Evolutionary conservation across 2,888 invertebrate genomes (phyloP), one percentile per base, ranked within the genome.

Genomic region (Ptychoptera albimana): DNA sequence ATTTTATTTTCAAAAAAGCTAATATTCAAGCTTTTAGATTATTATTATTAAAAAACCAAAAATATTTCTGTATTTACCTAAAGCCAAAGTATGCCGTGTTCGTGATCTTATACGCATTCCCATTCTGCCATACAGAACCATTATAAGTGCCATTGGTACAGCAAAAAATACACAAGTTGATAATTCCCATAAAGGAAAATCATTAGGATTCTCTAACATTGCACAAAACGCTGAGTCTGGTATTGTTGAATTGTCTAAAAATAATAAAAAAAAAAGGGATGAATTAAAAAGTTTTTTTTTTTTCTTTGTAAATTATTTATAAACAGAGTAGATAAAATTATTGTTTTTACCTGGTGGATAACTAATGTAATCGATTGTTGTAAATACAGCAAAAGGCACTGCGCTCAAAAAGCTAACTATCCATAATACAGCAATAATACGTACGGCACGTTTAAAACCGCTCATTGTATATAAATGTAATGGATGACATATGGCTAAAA

Each of bases 401-500:
- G 91, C 89, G 30, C 78, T 75, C 13, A 82, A 48, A 39, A 86
- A 71, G 0, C 87, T 80, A 8, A 84, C 57, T 2, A 77, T 57
- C 92, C 92, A 92, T 8, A 88, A 68, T 1, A 72, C 71, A 0
- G 79, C 70, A 41, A 92, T 85, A 50, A 89, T 83, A 49, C 81
- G 73, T 31, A 82, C 64, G 2, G 88, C 86, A n/a, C 91, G 69
- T 41, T 82, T 76, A 30, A 87, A 73, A 2, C 85, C 84, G 1
- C 85, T 82, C 76, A 89, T 82, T 34, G 81, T 77, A 63, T 87
- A 83, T 48, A 83, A 72, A 57, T 80, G 78, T 36, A 92, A 67
- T 0, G 92, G 91, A 60, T 89, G 84, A 59, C 92, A 92, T 57
- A 92, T 91, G 31, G 91, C 91, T 51, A 91, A 67, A 68, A 89